A percentile compares a stretch with the other conserved stretches of the same genome.
Evolutionary conservation across 2,113 vertebrate species (phyloP).

Genomic region (Crotophaga sulcirostris): DNA sequence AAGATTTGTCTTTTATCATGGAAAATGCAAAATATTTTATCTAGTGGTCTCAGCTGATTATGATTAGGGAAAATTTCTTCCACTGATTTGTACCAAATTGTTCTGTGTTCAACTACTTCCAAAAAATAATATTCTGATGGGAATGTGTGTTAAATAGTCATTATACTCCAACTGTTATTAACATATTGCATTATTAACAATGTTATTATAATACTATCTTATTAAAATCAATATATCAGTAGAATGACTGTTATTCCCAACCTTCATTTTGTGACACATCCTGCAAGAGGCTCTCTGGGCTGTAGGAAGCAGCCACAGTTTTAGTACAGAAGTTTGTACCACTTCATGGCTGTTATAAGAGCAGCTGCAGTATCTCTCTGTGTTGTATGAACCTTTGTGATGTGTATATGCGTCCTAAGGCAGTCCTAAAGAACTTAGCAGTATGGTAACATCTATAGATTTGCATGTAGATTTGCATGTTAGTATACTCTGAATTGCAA

Average conservation of each 20-base stretch:
- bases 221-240: constrained; percentile 63
- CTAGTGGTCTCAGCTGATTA: not conserved
- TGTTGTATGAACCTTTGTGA: not conserved
- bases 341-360: not conserved
- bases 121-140: not conserved
- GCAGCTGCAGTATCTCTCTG: not conserved
- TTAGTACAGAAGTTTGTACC: not conserved
- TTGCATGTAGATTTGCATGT: not conserved
- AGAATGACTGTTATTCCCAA: not conserved
- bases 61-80: not conserved
- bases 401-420: not conserved
- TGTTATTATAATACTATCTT: not conserved
- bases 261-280: not conserved
- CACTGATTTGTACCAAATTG: not conserved
- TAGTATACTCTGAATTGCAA: not conserved
- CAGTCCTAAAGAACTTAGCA: not conserved
- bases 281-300: not conserved
- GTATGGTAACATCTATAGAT: not conserved
- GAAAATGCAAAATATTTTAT: not conserved
- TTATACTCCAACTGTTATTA: constrained; percentile 6
- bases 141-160: not conserved
- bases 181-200: constrained; percentile 39
- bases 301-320: not conserved
- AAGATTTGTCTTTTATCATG: not conserved
- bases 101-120: not conserved